A percentile compares a stretch with the other conserved stretches of the same genome.
phyloP scores from a whole-genome alignment of 2,797 vertebrate species.

The Aldrovandia affinis region DNA sequence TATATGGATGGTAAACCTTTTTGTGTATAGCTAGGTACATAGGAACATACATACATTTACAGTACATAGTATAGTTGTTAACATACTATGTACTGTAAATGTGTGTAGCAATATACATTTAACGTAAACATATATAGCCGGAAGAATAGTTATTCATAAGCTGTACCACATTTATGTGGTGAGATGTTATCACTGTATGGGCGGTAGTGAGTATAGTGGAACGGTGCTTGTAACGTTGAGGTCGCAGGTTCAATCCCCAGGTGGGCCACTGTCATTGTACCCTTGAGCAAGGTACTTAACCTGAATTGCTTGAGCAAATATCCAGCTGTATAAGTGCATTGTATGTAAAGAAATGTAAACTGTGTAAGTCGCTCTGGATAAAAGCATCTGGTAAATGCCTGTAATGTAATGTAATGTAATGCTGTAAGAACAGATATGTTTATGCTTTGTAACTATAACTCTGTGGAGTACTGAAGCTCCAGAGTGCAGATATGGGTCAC shows the following conservation, averaged over 20 bases:
- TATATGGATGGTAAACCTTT: neutral
- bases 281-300: too few species aligned
- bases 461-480: neutral
- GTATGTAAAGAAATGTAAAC: too few species aligned
- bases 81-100: neutral
- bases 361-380: too few species aligned
- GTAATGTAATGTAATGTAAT: too few species aligned
- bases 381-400: too few species aligned
- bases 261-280: too few species aligned
- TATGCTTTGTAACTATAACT: neutral
- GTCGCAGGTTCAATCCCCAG: too few species aligned
- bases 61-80: neutral
- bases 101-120: neutral
- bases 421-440: neutral
- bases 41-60: neutral
- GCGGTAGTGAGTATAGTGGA: too few species aligned
- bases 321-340: too few species aligned
- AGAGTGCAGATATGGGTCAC: constrained; percentile 35
- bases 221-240: too few species aligned
- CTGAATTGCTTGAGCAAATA: too few species aligned
- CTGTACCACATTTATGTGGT: neutral
- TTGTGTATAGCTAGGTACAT: neutral
- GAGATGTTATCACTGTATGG: neutral
- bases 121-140: neutral
- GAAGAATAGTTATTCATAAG: neutral